Conservation (phyloP, 2,113 vertebrate species). For the Oreotrochilus melanogaster region DNA sequence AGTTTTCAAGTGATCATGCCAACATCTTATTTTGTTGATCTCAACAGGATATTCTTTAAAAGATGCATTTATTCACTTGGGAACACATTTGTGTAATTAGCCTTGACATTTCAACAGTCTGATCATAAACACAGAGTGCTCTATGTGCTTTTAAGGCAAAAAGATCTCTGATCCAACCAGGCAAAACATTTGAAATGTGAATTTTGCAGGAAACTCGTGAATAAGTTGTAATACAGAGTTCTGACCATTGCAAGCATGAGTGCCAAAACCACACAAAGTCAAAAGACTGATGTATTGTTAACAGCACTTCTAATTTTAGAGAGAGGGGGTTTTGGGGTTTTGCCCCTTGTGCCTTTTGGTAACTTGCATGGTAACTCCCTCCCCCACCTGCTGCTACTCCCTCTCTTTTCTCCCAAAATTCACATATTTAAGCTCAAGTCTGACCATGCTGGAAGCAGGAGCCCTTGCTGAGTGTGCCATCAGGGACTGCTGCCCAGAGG, state of each 20-base stretch:
- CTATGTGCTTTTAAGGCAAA: constrained; percentile 72
- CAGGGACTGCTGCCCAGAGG: not conserved
- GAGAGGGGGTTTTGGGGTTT: not conserved
- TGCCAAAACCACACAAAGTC: constrained; percentile 27
- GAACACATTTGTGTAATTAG: constrained; percentile 43
- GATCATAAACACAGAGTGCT: constrained; percentile 46
- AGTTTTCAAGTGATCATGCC: constrained; percentile 15
- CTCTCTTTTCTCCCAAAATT: not conserved
- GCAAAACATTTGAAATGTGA: constrained; percentile 38
- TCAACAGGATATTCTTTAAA: constrained; percentile 41
- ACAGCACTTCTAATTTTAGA: constrained; percentile 15
- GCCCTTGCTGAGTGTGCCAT: not conserved
- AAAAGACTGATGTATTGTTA: constrained; percentile 23
- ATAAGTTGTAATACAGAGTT: constrained; percentile 33
- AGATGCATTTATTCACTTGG: constrained; percentile 51
- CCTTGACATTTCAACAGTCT: constrained; percentile 54
- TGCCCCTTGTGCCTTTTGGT: not conserved
- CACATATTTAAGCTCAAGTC: not conserved
- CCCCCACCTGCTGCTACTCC: not conserved
- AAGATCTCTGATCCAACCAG: constrained; percentile 9
- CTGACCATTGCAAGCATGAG: not conserved
- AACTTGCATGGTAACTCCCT: not conserved
- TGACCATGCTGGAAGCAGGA: not conserved
- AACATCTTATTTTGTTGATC: constrained; percentile 38
- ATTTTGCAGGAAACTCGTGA: not conserved